Percentiles rank a stretch among this genome's conserved stretches.
Conservation (phyloP, 2,888 invertebrate species). For the Pristionchus entomophagus region DNA sequence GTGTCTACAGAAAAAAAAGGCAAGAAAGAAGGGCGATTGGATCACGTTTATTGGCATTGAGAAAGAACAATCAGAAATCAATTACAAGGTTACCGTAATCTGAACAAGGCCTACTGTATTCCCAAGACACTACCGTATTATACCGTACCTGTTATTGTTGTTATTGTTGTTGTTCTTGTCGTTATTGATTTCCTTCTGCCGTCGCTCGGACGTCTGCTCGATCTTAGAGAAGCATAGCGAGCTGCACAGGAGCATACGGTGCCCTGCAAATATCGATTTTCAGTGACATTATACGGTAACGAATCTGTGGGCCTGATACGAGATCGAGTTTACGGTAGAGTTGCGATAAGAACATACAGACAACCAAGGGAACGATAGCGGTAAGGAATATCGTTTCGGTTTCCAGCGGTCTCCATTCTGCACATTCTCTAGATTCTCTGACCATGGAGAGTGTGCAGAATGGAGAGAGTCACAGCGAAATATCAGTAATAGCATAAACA, state of each 20-base stretch:
- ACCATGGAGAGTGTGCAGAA: too few relatives aligned
- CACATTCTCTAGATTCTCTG: too few relatives aligned
- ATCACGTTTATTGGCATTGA: neutral
- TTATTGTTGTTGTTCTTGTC: conserved; percentile 50
- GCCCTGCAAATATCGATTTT: neutral
- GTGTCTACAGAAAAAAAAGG: neutral
- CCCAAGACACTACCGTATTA: too few relatives aligned
- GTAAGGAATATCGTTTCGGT: too few relatives aligned
- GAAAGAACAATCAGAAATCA: neutral
- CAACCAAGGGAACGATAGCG: too few relatives aligned
- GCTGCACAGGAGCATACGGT: conserved; percentile 63
- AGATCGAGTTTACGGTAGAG: neutral
- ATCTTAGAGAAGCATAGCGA: conserved; percentile 65
- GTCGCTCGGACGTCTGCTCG: conserved; percentile 58
- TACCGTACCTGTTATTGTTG: conserved; percentile 37
- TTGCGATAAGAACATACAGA: too few relatives aligned
- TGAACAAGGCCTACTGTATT: too few relatives aligned
- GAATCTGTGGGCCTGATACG: neutral
- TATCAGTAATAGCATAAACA: too few relatives aligned
- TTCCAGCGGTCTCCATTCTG: too few relatives aligned
- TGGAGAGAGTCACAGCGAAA: too few relatives aligned
- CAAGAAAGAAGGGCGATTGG: neutral
- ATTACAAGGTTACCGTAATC: neutral
- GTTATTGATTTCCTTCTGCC: conserved; percentile 64
- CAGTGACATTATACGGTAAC: neutral